These are phyloP conservation scores for Drosophila meridiana DNA, from an alignment of 2,888 invertebrate species.

Conservation along the genomic window DNA sequence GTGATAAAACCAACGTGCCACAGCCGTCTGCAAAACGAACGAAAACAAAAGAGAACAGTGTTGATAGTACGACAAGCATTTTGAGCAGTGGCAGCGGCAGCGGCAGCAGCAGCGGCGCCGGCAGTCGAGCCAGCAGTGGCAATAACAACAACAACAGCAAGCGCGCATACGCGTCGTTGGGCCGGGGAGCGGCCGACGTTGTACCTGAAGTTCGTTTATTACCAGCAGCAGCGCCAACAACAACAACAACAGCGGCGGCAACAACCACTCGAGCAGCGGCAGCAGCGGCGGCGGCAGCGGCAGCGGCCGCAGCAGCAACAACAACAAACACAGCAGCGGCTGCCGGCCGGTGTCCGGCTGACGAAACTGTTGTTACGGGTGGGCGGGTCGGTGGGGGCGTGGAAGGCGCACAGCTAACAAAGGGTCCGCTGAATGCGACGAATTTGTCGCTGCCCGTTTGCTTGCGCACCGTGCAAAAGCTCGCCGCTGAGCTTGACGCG, in stretches of 20 bases:
- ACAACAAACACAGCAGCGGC: conserved; percentile 27
- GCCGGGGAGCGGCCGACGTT: conserved; percentile 71
- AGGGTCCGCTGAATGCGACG: conserved; percentile 59
- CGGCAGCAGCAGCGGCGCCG: conserved; percentile 36
- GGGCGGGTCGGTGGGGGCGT: conserved; percentile 40
- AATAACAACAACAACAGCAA: conserved; percentile 35
- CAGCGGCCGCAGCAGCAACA: conserved; percentile 19
- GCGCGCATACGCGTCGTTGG: conserved; percentile 55
- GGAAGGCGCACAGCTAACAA: conserved; percentile 56
- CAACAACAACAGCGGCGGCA: conserved; percentile 13
- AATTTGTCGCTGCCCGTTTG: conserved; percentile 50
- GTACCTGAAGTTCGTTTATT: conserved; percentile 47
- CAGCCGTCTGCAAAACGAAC: conserved; percentile 69
- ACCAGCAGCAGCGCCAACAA: conserved; percentile 48
- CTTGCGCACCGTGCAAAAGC: conserved; percentile 67
- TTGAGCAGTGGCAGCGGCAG: conserved; percentile 57
- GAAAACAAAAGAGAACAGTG: conserved; percentile 75
- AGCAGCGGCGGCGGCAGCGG: conserved; percentile 26
- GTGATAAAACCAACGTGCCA: conserved; percentile 73
- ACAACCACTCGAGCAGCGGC: conserved; percentile 26
- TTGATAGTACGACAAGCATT: conserved; percentile 71
- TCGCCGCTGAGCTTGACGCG: conserved; percentile 54
- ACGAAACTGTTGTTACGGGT: conserved; percentile 61
- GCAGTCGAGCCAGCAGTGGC: conserved; percentile 39
- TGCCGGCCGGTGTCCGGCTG: conserved; percentile 70